Conservation (phyloP, 2,888 invertebrate genomes). For the Eupeodes latifasciatus region DNA sequence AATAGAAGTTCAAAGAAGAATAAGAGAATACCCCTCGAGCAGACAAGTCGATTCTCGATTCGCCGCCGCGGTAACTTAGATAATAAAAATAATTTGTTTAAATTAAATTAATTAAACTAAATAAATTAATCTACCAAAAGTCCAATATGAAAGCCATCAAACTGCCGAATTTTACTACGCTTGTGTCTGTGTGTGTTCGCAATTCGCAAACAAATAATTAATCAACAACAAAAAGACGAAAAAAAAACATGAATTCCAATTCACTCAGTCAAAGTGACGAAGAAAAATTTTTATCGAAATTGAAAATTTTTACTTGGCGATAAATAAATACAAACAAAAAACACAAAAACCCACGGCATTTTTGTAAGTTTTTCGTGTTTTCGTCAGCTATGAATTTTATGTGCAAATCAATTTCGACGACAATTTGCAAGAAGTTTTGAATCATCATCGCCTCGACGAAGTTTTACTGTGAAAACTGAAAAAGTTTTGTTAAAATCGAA, state of each 20-base stretch:
- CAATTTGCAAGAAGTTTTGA: background rate
- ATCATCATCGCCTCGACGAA: background rate
- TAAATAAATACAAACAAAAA: background rate
- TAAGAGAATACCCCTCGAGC: constrained; percentile 32
- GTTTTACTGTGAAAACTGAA: background rate
- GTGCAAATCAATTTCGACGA: background rate
- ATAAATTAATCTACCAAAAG: background rate
- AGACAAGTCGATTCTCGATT: constrained; percentile 13
- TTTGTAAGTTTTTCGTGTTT: constrained; percentile 9
- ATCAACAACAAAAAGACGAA: constrained; percentile 3
- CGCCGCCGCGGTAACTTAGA: constrained; percentile 40
- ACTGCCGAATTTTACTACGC: background rate
- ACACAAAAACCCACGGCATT: constrained; percentile 1
- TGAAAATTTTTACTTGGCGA: constrained; percentile 24
- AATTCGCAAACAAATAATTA: constrained; percentile 16
- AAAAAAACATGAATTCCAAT: constrained; percentile 47
- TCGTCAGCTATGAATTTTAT: background rate
- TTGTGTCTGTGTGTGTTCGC: background rate
- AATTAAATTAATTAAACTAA: background rate
- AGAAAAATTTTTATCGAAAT: constrained; percentile 28
- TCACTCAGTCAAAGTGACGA: constrained; percentile 48
- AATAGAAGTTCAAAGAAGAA: background rate
- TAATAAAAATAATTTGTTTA: constrained; percentile 14
- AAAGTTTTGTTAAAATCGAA: constrained; percentile 14
- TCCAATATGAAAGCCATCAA: background rate